phyloP scores from a whole-genome alignment of 2,113 vertebrate species.

The Turnix velox region DNA sequence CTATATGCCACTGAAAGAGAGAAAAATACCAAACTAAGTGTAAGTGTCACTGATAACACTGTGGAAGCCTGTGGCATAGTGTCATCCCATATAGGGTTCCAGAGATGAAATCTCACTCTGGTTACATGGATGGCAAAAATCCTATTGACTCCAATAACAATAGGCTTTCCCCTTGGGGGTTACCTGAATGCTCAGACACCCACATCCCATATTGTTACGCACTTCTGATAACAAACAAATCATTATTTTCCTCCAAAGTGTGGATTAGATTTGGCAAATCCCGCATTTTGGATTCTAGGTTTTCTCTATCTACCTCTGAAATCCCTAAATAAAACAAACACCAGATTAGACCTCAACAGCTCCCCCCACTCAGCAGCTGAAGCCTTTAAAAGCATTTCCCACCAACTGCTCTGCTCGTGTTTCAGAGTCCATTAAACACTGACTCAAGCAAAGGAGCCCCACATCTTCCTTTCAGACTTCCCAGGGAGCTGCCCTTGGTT shows the following conservation, averaged over 20 bases:
- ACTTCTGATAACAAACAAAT: neutral
- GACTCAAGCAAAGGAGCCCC: neutral
- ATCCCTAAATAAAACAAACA: conserved; percentile 44
- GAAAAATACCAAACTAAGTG: neutral
- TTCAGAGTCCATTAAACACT: neutral
- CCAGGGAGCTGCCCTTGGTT: neutral
- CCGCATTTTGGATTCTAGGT: neutral
- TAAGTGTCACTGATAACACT: neutral
- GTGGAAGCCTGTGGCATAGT: neutral
- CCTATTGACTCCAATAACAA: accelerated
- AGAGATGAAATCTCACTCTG: neutral
- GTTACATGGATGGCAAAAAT: neutral
- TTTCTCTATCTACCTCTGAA: conserved; percentile 1
- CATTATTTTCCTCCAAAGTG: neutral
- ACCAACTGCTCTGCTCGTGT: neutral
- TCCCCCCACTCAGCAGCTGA: neutral
- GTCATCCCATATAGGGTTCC: neutral
- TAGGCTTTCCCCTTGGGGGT: neutral
- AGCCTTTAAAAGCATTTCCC: neutral
- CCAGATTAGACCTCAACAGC: neutral
- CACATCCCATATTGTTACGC: neutral
- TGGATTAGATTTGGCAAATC: neutral
- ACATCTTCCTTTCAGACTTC: neutral
- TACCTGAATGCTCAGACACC: neutral
- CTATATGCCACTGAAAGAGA: neutral